Evolutionary conservation across 37 sponge, comb jelly and placozoan species (phyloP), one percentile per base, ranked within the genome.

Genomic region (Beroe ovata): DNA sequence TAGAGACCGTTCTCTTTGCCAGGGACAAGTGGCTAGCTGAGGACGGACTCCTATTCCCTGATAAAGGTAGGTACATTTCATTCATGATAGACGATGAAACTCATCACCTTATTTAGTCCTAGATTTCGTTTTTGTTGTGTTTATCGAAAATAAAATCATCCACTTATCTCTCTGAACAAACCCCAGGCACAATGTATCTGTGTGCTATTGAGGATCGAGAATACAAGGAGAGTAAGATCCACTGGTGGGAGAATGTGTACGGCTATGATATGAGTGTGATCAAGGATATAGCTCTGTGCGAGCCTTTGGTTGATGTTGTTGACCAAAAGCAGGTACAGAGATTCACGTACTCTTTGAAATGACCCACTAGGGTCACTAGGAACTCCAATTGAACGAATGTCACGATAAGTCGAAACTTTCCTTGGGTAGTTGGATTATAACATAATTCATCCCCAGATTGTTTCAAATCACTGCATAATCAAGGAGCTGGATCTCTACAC

Each of bases 211-310:
- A 97, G 61, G 98, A 97, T 89, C 88, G 93, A n/a, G 93, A 92
- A 32, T 97, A 97, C 93, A 97, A 97, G 66, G 98, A 97, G 38
- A 94, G 95, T 90, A 97, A 95, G 91, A 97, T 97, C 14, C 90
- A 94, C 64, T 97, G 95, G 96, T 97, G 99, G 99, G 95, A 95
- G 89, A 93, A 89, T 90, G 99, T 97, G 63, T 97, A 97, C 88
- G 99, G 99, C 0, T 97, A 95, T 92, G 93, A 97, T 90, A 97
- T 97, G 99, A 95, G 93, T 90, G 91, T 88, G 32, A 93, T 97
- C 60, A 72, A 92, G 23, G 90, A 93, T 0, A 92, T 95, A 8
- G 99, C 99, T 0, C 71, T 97, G 60, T 92, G 90, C 63, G 99
- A 97, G 72, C 96, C 99, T 8, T 91, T 97, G 41, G 99, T 97